Conservation (phyloP, 1,140 invertebrate genomes). For the Panagrolaimus sp. region DNA sequence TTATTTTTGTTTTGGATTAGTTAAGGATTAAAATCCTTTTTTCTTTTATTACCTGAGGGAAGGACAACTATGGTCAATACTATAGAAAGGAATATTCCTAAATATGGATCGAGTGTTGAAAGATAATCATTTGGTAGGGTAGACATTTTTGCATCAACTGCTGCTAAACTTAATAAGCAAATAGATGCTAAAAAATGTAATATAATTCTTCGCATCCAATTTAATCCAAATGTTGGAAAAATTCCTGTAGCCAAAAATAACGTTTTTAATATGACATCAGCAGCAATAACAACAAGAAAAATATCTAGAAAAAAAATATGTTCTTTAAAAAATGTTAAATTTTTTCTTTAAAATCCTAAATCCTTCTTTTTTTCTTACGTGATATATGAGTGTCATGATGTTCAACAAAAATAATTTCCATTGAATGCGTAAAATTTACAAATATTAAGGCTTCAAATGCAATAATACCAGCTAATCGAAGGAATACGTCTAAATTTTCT, state of each 20-base stretch:
- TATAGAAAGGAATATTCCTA: not conserved
- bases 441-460: conserved; percentile 12
- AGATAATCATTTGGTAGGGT: not conserved
- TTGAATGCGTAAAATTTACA: not conserved
- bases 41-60: not conserved
- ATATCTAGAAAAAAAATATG: not conserved
- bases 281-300: not conserved
- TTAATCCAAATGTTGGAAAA: conserved; percentile 12
- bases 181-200: conserved; percentile 3
- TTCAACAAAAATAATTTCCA: conserved; percentile 10
- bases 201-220: not conserved
- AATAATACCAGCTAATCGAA: conserved; percentile 6
- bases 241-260: not conserved
- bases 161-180: not conserved
- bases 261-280: conserved; percentile 6
- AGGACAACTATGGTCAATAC: not conserved
- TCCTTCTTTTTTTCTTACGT: not conserved
- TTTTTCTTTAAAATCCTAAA: too few relatives aligned
- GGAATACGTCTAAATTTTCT: conserved; percentile 11
- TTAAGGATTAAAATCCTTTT: not conserved
- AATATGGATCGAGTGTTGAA: not conserved
- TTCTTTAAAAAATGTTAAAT: too few relatives aligned
- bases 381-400: conserved; percentile 11
- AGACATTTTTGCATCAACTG: not conserved
- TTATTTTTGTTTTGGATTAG: not conserved